phyloP scores from a whole-genome alignment of 2,797 vertebrate genomes.

The Chelon labrosus region DNA sequence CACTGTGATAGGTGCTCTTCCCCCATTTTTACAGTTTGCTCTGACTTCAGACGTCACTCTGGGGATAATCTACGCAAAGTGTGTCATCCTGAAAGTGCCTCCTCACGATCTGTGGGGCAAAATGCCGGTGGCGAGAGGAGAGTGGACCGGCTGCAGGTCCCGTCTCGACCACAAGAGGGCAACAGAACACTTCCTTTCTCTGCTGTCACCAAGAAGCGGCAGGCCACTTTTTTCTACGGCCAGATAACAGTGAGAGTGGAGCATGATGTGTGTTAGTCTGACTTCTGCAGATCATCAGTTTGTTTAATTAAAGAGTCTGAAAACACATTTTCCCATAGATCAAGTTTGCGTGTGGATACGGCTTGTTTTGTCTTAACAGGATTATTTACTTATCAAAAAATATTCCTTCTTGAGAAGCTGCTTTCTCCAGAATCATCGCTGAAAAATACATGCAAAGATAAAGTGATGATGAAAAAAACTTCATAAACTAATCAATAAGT shows the following conservation, averaged over 20 bases:
- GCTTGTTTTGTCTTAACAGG: background rate
- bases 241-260: constrained; percentile 87
- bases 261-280: constrained; percentile 78
- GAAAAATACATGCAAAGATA: too few relatives aligned
- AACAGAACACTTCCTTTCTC: constrained; percentile 74
- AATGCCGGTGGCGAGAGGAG: constrained; percentile 31
- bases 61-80: constrained; percentile 49
- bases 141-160: constrained; percentile 79
- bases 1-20: constrained; percentile 53
- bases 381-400: background rate
- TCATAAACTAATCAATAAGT: background rate
- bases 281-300: background rate
- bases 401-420: background rate
- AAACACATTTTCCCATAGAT: background rate
- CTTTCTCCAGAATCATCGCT: background rate
- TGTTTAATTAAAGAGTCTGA: constrained; percentile 3
- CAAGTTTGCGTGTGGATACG: background rate
- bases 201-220: constrained; percentile 77
- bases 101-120: constrained; percentile 47
- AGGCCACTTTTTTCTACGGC: constrained; percentile 86
- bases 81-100: constrained; percentile 48
- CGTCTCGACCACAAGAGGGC: constrained; percentile 73
- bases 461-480: background rate
- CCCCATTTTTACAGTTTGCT: constrained; percentile 77
- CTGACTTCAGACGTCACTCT: constrained; percentile 56